Conservation (phyloP, 2,888 invertebrate species). For the Autographa gamma region DNA sequence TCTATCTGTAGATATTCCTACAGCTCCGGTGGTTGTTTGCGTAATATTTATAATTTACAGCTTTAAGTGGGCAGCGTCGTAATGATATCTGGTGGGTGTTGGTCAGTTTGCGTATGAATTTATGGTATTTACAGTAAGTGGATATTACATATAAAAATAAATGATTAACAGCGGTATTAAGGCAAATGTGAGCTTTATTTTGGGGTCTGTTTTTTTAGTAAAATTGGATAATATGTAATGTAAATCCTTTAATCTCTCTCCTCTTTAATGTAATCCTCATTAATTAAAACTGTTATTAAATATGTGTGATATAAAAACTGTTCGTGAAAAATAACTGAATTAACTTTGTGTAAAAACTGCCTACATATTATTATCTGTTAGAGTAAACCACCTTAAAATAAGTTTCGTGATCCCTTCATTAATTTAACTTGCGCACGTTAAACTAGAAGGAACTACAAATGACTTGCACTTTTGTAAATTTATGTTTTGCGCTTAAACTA, state of each 20-base stretch:
- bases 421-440: conserved; percentile 9
- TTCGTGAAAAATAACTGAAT: too few relatives aligned
- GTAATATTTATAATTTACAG: conserved; percentile 11
- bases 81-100: conserved; percentile 13
- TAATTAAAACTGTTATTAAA: too few relatives aligned
- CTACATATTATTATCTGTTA: not conserved
- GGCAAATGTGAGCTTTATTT: not conserved
- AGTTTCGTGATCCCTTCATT: conserved; percentile 2
- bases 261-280: too few relatives aligned
- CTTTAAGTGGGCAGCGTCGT: conserved; percentile 9
- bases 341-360: too few relatives aligned
- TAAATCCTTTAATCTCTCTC: too few relatives aligned
- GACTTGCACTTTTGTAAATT: conserved; percentile 28
- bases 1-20: conserved; percentile 5
- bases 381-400: not conserved
- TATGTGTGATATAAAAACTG: too few relatives aligned
- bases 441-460: conserved; percentile 25
- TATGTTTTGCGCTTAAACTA: conserved; percentile 27
- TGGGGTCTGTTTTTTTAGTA: not conserved
- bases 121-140: not conserved
- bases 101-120: not conserved
- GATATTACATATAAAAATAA: not conserved
- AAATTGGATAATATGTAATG: too few relatives aligned
- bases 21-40: not conserved
- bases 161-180: not conserved